Conservation (phyloP, 2,888 invertebrate species). For the Tenthredo amoena region DNA sequence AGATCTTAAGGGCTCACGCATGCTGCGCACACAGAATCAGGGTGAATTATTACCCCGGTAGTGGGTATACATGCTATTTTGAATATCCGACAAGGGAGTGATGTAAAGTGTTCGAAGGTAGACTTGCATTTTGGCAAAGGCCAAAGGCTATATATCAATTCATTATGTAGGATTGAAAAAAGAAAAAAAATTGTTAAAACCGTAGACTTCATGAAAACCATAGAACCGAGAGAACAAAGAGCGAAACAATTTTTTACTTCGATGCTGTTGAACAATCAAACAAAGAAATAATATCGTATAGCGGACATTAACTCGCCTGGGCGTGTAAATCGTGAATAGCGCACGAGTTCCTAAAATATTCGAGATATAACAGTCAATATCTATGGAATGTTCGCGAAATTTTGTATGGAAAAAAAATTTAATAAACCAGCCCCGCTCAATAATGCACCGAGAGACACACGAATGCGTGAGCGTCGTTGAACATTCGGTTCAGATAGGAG, state of each 20-base stretch:
- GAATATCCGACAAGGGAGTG: background rate
- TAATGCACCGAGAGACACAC: conserved; percentile 55
- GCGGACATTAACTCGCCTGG: background rate
- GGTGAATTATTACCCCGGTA: conserved; percentile 12
- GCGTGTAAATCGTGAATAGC: conserved; percentile 21
- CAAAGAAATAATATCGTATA: background rate
- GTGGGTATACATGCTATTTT: conserved; percentile 15
- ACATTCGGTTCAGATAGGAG: conserved; percentile 33
- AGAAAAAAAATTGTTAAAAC: background rate
- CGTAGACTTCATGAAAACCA: background rate
- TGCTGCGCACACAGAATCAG: background rate
- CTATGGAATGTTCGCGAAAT: conserved; percentile 64
- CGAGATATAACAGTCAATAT: conserved; percentile 65
- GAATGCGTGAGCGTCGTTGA: conserved; percentile 37
- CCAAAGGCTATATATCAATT: background rate
- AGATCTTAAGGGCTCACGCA: conserved; percentile 39
- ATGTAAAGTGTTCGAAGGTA: background rate
- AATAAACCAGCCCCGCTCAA: conserved; percentile 58
- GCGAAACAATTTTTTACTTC: background rate
- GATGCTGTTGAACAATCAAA: background rate
- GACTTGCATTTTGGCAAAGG: background rate
- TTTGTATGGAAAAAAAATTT: conserved; percentile 58
- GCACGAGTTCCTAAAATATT: background rate
- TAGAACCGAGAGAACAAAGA: background rate
- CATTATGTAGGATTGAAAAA: background rate